Evolutionary conservation across 2,888 invertebrate species (phyloP).

Genomic region (Drosophila tanythrix): DNA sequence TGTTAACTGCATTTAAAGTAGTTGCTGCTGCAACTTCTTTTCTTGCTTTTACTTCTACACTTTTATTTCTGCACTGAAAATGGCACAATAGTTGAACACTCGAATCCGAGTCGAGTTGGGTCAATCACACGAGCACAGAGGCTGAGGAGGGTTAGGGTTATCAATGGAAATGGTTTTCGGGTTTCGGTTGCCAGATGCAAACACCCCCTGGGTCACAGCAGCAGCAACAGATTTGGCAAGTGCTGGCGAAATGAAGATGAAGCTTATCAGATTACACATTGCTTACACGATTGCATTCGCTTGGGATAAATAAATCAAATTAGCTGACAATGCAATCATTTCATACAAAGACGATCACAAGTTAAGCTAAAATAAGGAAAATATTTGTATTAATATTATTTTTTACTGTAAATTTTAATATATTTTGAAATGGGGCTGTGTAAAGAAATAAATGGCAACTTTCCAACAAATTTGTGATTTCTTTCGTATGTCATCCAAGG

Average conservation of each 20-base stretch:
- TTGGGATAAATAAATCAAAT: conserved; percentile 48
- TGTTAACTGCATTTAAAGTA: conserved; percentile 76
- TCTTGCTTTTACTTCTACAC: conserved; percentile 15
- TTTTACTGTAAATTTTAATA: background rate
- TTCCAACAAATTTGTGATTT: background rate
- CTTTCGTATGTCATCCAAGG: conserved; percentile 4
- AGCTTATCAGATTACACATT: conserved; percentile 42
- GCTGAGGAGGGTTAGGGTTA: background rate
- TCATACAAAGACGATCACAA: background rate
- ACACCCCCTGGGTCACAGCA: conserved; percentile 36
- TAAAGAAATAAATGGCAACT: background rate
- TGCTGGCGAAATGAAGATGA: conserved; percentile 26
- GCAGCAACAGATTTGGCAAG: conserved; percentile 21
- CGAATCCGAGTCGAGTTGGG: conserved; percentile 52
- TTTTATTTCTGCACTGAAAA: conserved; percentile 34
- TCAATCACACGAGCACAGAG: conserved; percentile 62
- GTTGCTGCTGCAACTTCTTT: conserved; percentile 34
- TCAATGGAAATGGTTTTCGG: conserved; percentile 17
- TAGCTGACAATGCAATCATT: conserved; percentile 25
- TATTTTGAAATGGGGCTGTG: background rate
- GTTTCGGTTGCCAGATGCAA: conserved; percentile 18
- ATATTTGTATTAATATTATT: background rate
- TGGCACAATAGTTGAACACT: conserved; percentile 41
- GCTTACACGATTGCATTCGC: conserved; percentile 32
- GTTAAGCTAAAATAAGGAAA: background rate